These are phyloP conservation scores for Cyprinus carpio DNA, from an alignment of 2,113 vertebrate species.

Conservation along the genomic window DNA sequence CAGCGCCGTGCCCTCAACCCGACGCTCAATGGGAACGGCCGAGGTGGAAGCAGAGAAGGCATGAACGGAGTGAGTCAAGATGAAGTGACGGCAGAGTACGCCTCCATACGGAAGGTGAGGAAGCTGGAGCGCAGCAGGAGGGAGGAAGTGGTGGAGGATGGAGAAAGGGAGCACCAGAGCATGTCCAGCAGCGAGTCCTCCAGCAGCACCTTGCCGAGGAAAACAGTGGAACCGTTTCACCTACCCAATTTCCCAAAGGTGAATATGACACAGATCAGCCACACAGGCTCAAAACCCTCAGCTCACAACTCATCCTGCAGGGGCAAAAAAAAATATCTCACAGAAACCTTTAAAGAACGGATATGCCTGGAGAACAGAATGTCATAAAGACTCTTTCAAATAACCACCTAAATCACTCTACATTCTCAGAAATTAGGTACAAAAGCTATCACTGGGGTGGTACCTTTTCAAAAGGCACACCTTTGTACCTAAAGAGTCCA, in stretches of 20 bases:
- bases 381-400: no score
- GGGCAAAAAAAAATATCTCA: background rate
- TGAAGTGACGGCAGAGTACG: conserved; percentile 66
- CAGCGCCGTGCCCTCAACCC: conserved; percentile 49
- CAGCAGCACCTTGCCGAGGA: conserved; percentile 66
- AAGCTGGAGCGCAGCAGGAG: conserved; percentile 66
- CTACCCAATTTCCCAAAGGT: conserved; percentile 74
- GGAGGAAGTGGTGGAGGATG: conserved; percentile 71
- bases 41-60: conserved; percentile 4
- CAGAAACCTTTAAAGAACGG: background rate
- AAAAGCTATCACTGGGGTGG: no score
- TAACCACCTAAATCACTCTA: no score
- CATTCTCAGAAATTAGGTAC: no score
- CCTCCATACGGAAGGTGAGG: conserved; percentile 73
- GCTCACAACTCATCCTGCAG: background rate
- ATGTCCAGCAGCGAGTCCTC: conserved; percentile 72
- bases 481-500: no score
- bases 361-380: background rate
- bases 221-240: conserved; percentile 74
- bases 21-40: conserved; percentile 42
- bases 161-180: conserved; percentile 63
- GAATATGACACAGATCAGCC: conserved; percentile 40
- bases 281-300: background rate
- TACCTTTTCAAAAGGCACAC: no score
- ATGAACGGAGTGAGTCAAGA: conserved; percentile 56